Percentiles rank a stretch among this genome's conserved stretches.
Evolutionary conservation across 1,140 invertebrate genomes (phyloP).

Genomic region (Bilobella aurantiaca): DNA sequence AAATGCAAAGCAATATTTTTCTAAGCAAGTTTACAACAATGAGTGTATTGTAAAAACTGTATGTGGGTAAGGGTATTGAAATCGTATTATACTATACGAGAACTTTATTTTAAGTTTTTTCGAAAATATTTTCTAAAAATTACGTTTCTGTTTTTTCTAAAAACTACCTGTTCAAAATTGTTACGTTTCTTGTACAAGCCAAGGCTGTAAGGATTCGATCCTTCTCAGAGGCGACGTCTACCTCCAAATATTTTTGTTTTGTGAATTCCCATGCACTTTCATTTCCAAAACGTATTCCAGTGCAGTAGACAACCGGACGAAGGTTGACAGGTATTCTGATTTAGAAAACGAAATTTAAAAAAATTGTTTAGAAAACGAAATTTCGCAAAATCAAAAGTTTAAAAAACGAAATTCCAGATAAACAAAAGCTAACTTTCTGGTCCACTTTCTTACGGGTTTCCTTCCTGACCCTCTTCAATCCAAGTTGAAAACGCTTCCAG

Average conservation of each 20-base stretch:
- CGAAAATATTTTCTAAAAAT: background rate
- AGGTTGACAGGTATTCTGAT: conserved; percentile 63
- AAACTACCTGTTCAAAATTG: conserved; percentile 49
- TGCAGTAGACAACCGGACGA: conserved; percentile 63
- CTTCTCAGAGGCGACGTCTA: conserved; percentile 64
- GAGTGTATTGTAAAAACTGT: background rate
- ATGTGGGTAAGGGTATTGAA: too few species aligned
- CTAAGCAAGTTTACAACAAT: background rate
- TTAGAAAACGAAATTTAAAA: conserved; percentile 15
- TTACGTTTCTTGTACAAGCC: conserved; percentile 62
- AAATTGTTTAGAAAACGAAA: conserved; percentile 6
- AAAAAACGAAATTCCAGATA: conserved; percentile 24
- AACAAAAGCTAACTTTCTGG: conserved; percentile 39
- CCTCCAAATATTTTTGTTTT: conserved; percentile 56
- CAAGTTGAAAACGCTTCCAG: conserved; percentile 58
- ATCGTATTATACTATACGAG: conserved; percentile 5
- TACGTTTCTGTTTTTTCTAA: background rate
- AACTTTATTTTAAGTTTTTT: too few species aligned
- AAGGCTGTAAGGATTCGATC: conserved; percentile 59
- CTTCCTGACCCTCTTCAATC: conserved; percentile 53
- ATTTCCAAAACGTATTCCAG: conserved; percentile 56
- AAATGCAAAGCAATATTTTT: too few species aligned
- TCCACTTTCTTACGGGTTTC: conserved; percentile 55
- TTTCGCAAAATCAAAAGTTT: background rate
- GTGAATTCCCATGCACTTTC: conserved; percentile 69